Percentiles rank a stretch among this genome's conserved stretches.
These are phyloP conservation scores for Pterocles burchelli DNA, from an alignment of 2,113 vertebrate genomes.

Conservation along the genomic window DNA sequence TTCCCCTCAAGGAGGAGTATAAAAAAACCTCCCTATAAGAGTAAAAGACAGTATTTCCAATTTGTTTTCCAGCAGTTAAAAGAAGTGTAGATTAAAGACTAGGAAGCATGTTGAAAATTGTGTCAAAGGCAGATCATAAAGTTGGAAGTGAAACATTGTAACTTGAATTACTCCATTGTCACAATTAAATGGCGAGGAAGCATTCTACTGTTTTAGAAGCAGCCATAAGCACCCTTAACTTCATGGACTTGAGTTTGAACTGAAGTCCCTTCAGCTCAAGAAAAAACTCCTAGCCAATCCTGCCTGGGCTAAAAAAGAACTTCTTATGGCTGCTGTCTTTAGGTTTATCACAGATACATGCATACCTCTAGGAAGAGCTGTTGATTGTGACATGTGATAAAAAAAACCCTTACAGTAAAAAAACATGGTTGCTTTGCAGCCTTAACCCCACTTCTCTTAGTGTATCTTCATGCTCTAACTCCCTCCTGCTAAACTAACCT, in stretches of 20 bases:
- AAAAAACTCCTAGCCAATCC: not conserved
- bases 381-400: not conserved
- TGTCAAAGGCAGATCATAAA: not conserved
- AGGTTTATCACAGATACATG: not conserved
- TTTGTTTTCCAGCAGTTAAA: slow-evolving; percentile 29
- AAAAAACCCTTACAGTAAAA: not conserved
- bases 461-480: not conserved
- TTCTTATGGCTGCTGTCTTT: not conserved
- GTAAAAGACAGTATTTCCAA: not conserved
- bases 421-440: not conserved
- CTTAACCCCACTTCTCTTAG: not conserved
- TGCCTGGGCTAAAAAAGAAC: not conserved
- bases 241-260: not conserved
- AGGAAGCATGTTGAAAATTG: not conserved
- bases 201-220: not conserved
- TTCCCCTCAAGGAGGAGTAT: slow-evolving; percentile 20
- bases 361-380: not conserved
- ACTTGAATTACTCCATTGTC: not conserved
- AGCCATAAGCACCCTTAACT: not conserved
- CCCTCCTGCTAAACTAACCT: not conserved
- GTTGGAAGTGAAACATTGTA: not conserved
- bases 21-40: not conserved
- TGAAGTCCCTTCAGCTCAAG: not conserved
- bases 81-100: not conserved
- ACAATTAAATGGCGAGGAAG: not conserved